Percentiles rank a stretch among this genome's conserved stretches.
Evolutionary conservation across 2,113 vertebrate genomes (phyloP).

Genomic region (Daphoenositta chrysoptera): DNA sequence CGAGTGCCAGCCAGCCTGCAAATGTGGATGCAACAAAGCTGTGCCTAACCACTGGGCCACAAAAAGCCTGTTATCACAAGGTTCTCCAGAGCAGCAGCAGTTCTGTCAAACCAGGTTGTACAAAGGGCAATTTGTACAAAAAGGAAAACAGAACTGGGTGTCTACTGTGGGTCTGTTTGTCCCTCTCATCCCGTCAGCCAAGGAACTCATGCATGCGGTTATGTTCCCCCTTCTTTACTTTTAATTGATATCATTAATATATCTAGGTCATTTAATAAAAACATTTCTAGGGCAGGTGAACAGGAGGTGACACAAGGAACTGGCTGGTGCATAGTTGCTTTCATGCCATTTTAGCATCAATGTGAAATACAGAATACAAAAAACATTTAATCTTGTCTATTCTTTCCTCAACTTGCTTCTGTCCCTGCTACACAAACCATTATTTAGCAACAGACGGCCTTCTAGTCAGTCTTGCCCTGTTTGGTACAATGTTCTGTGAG

Average conservation of each 20-base stretch:
- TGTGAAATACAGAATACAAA: background rate
- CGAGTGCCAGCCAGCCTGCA: background rate
- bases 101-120: background rate
- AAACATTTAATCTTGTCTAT: background rate
- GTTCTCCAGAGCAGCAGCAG: background rate
- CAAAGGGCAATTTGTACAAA: background rate
- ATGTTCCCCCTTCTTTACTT: background rate
- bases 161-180: background rate
- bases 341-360: background rate
- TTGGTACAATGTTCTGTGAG: background rate
- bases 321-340: background rate
- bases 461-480: background rate
- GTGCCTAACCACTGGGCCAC: background rate
- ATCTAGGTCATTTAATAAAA: slow-evolving; percentile 51
- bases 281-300: slow-evolving; percentile 40
- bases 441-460: background rate
- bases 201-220: background rate
- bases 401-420: background rate
- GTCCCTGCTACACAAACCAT: background rate
- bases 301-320: background rate
- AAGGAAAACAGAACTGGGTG: background rate
- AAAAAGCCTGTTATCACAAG: background rate
- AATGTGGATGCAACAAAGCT: background rate
- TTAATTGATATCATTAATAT: slow-evolving; percentile 32
- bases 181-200: background rate